Conservation (phyloP, 2,113 vertebrate genomes). For the Amazona guildingii region DNA sequence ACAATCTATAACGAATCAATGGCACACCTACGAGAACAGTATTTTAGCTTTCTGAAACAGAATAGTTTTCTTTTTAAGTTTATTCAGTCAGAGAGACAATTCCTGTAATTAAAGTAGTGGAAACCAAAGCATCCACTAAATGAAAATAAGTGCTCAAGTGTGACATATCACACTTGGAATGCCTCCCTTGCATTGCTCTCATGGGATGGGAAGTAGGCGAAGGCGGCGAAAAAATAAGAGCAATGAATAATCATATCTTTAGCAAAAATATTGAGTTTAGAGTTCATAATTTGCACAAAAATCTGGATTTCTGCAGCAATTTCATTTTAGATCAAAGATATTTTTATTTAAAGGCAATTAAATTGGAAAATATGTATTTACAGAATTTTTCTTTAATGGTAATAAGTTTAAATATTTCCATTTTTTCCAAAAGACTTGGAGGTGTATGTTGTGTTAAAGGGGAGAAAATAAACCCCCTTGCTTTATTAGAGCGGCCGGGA, state of each 20-base stretch:
- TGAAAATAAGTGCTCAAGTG: not conserved
- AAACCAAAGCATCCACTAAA: slow-evolving; percentile 45
- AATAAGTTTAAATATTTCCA: not conserved
- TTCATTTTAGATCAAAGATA: not conserved
- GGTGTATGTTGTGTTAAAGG: not conserved
- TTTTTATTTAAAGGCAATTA: not conserved
- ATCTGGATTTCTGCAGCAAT: not conserved
- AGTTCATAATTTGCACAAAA: not conserved
- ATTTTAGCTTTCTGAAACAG: not conserved
- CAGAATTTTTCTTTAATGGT: not conserved
- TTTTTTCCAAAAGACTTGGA: not conserved
- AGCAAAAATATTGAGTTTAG: not conserved
- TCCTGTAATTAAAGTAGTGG: slow-evolving; percentile 2
- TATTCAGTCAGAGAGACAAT: slow-evolving; percentile 1
- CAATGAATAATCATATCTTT: slow-evolving; percentile 54
- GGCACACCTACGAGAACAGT: not conserved
- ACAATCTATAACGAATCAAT: not conserved
- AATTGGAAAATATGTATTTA: not conserved
- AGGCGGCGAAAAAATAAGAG: slow-evolving; percentile 10
- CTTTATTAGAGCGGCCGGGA: no score
- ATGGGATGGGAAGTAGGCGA: slow-evolving; percentile 33
- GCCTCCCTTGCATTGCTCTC: slow-evolving; percentile 31
- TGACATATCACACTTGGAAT: slow-evolving; percentile 11
- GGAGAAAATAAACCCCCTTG: no score
- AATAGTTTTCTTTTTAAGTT: not conserved